Base-by-base conservation (phyloP, 2,113 vertebrate species). In the Protobothrops flavoviridis region DNA sequence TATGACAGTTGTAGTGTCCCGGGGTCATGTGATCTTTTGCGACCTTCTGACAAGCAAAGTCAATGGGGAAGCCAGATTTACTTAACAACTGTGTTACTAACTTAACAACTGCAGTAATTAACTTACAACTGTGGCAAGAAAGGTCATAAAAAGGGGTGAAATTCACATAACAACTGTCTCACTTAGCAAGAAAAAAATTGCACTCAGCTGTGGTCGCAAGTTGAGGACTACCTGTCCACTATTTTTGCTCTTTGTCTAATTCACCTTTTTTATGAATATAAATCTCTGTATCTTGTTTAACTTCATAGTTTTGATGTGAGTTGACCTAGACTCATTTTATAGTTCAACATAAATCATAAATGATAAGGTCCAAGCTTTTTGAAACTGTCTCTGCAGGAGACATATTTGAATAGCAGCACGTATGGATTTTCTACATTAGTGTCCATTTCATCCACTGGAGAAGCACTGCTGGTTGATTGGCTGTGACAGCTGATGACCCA, bases 191-290 rank as follows among this genome's bases (percentile, higher is more conserved):
- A 29, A 1, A 29, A 64, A 64, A 5, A 4, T 64, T 64, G 61
- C 3, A 9, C 9, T 61, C 59, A 61, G 3, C 24, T 59, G 23
- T 59, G 57, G 23, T 59, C 23, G 3, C 10, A 59, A 59, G 8
- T 59, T 48, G 45, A 48, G 5, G 45, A 48, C 45, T 48, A 48
- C 45, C 45, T 48, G 5, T 48, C 45, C 7, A 48, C 5, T 55
- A 89, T 89, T 90, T 45, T 90, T 90, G 57, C 48, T 90, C 39
- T 64, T 90, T 90, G 43, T 21, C 57, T 64, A 26, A 90, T 90
- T 90, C 64, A 90, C 48, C 1, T 23, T 50, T 52, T 48, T 12
- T 26, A 86, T 39, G 81, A 20, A 23, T 26, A 17, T 86, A 86
- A 50, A 86, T 11, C 45, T 86, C 15, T 4, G 12, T 23, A 55